Base-by-base conservation (phyloP, 2,888 invertebrate species). In the Athetis lepigone region DNA sequence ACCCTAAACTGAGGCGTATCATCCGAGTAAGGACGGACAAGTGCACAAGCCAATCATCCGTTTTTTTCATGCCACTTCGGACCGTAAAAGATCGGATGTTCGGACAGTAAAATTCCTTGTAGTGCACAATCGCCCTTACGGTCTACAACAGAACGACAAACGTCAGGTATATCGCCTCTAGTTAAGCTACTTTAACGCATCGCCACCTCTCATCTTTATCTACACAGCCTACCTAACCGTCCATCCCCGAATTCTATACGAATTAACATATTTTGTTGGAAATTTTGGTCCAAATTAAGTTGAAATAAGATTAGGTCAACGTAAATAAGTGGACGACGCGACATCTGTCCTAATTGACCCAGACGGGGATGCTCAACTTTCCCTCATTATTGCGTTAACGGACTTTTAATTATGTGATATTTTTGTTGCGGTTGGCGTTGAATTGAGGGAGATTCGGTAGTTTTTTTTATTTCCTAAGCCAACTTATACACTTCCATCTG, bases 221-320 rank as follows among this genome's bases (percentile, higher is more conserved):
- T 70, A 51, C 33, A 61, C 1, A 18, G 43, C 60, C 23, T 6
- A 27, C 75, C 21, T 64, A 18, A 52, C 37, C 13, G 19, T 60
- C 71, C 77, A 82, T 79, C 77, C 63, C 73, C 46, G 75, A 84
- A 80, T 85, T 85, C 83, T 70, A 80, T 82, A 72, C 60, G 77
- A 88, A 88, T 89, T 89, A 88, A 88, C 88, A 89, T 90, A 89
- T 88, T 90, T 86, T 85, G 86, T 68, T 64, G 79, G 75, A 80
- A 88, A 82, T 86, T 85, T 77, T 75, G 78, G 77, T 54, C 69
- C 76, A 80, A 85, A 88, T 88, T 85, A 85, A 88, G 84, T 86
- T 83, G 75, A 84, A 88, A 86, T 85, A 85, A 85, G 86, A 88
- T 88, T 87, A 84, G 85, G 86, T 84, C 80, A 71, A 82, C 81